Conservation (phyloP, 1,140 invertebrate genomes). For the Drosophila lacertosa region DNA sequence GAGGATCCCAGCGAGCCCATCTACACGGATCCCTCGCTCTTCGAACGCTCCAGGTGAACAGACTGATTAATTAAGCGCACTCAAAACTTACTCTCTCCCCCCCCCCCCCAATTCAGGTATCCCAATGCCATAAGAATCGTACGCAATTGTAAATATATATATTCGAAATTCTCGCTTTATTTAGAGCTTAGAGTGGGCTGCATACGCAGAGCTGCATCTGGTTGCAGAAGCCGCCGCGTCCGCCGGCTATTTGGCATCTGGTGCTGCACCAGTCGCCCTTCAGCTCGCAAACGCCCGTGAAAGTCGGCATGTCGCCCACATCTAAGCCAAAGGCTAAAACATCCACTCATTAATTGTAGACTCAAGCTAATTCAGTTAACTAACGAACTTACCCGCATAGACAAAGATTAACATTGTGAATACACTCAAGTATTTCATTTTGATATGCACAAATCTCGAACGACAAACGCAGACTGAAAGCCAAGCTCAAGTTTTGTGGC, state of each 20-base stretch:
- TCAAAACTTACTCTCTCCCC: neutral
- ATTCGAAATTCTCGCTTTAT: slow-evolving; percentile 18
- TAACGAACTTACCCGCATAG: slow-evolving; percentile 40
- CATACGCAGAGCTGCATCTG: slow-evolving; percentile 66
- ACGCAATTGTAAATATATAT: slow-evolving; percentile 59
- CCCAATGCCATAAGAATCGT: slow-evolving; percentile 20
- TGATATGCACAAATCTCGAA: slow-evolving; percentile 16
- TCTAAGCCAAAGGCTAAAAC: slow-evolving; percentile 31
- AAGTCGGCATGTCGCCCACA: slow-evolving; percentile 46
- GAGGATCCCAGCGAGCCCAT: slow-evolving; percentile 96
- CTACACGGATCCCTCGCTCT: slow-evolving; percentile 95
- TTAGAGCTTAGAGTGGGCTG: slow-evolving; percentile 47
- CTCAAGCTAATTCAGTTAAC: neutral
- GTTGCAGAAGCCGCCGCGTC: slow-evolving; percentile 68
- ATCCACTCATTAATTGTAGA: slow-evolving; percentile 14
- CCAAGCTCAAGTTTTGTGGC: slow-evolving; percentile 1
- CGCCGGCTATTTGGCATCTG: slow-evolving; percentile 65
- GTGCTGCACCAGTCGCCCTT: slow-evolving; percentile 62
- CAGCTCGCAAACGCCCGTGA: slow-evolving; percentile 48
- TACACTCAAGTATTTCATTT: slow-evolving; percentile 48
- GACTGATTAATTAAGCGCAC: slow-evolving; percentile 22
- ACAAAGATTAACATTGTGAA: slow-evolving; percentile 45
- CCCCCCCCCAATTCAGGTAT: slow-evolving; percentile 6
- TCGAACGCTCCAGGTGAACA: slow-evolving; percentile 91
- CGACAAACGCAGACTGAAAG: slow-evolving; percentile 42